Percentiles rank a stretch among this genome's conserved stretches.
These are phyloP conservation scores for Lanius collurio DNA, from an alignment of 2,113 vertebrate genomes.

Conservation along the genomic window DNA sequence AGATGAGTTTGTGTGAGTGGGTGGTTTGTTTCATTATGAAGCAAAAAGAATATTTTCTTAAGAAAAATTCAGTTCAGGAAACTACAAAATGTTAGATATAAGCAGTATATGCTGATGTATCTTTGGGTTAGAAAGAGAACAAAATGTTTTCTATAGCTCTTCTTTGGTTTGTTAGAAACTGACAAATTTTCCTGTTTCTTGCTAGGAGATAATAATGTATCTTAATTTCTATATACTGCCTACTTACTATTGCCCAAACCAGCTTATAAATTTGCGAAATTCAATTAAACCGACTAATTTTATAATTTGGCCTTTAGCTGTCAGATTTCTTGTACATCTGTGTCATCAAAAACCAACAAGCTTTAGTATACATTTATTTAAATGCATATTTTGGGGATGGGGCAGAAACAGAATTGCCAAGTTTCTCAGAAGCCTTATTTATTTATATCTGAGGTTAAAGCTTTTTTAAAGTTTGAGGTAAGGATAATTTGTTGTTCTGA, in stretches of 20 bases:
- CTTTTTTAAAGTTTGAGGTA: neutral
- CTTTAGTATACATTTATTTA: neutral
- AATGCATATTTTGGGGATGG: neutral
- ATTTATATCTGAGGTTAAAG: neutral
- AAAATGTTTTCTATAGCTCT: neutral
- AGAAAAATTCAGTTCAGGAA: neutral
- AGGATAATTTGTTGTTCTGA: neutral
- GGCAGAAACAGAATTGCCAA: neutral
- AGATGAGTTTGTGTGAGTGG: neutral
- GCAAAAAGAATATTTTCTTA: neutral
- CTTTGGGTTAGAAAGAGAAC: neutral
- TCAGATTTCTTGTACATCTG: neutral
- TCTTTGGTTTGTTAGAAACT: neutral
- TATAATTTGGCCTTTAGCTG: neutral
- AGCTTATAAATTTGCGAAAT: neutral
- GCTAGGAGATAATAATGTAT: neutral
- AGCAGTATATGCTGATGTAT: neutral
- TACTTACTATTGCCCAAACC: neutral
- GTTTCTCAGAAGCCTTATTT: neutral
- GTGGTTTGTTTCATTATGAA: neutral
- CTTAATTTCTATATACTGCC: neutral
- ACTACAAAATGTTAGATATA: neutral
- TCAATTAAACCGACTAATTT: neutral
- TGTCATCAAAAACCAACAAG: neutral
- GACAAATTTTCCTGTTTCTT: neutral